Conservation (phyloP, 1,140 invertebrate species). For the Cyrtorhinus lividipennis region DNA sequence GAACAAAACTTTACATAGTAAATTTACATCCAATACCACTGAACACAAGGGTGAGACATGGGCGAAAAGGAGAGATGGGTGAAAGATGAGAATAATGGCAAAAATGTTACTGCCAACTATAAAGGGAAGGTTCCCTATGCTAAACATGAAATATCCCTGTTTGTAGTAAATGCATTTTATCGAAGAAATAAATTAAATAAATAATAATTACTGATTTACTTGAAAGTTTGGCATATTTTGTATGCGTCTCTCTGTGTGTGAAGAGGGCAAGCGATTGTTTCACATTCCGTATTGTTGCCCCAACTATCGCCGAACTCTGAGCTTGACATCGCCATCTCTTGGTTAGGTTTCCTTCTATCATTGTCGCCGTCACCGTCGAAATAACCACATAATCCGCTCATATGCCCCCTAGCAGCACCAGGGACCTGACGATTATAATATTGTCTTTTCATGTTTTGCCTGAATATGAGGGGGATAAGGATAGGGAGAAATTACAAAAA, state of each 20-base stretch:
- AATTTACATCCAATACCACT: too few species aligned
- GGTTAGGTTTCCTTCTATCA: slow-evolving; percentile 54
- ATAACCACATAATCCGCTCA: slow-evolving; percentile 65
- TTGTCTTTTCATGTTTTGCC: too few species aligned
- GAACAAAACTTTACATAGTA: too few species aligned
- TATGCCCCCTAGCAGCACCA: slow-evolving; percentile 38
- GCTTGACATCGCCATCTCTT: slow-evolving; percentile 40
- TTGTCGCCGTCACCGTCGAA: slow-evolving; percentile 48
- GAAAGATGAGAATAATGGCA: too few species aligned
- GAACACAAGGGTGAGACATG: too few species aligned
- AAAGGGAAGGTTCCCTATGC: too few species aligned
- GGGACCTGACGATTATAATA: slow-evolving; percentile 28
- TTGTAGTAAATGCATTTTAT: too few species aligned
- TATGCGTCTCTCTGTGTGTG: slow-evolving; percentile 43
- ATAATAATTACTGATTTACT: slow-evolving; percentile 26
- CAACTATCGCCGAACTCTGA: slow-evolving; percentile 60
- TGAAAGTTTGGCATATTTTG: slow-evolving; percentile 41
- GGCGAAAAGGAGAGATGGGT: too few species aligned
- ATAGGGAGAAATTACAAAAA: too few species aligned
- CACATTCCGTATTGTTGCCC: slow-evolving; percentile 40
- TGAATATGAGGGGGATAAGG: too few species aligned
- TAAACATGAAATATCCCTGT: too few species aligned
- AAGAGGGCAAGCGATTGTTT: slow-evolving; percentile 37
- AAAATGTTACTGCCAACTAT: too few species aligned
- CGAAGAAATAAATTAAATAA: not conserved